Base-by-base conservation (phyloP, 2,797 vertebrate genomes). In the Atherinosoma microstoma region DNA sequence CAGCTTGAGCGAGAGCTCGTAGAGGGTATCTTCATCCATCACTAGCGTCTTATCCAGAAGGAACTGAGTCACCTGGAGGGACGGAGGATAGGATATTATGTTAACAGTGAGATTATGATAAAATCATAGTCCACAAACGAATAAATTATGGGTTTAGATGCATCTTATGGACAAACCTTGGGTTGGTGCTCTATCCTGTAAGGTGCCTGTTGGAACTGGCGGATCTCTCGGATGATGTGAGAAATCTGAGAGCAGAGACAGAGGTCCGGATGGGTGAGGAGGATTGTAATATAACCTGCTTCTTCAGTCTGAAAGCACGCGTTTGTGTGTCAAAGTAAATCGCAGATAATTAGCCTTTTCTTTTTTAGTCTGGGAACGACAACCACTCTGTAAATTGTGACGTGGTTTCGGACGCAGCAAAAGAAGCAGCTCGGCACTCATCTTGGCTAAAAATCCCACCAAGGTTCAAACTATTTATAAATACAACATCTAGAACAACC, bases 1-100 rank as follows among this genome's bases (percentile, higher is more conserved):
- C 42, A 98, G 95, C 88, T 96, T 98, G 68, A 99, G 94, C 0
- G 98, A 99, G 69, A 98, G 94, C 72, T 97, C 97, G 29, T 99
- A 99, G 40, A 99, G 92, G 0, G 97, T 97, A 60, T 99, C 98
- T 91, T 99, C 98, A 7, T 99, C 98, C 88, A 99, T 97, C 87
- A 99, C 96, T 30, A 96, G 92, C 0, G 94, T 95, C 92, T 97
- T 98, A 92, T 99, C 97, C 81, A 99, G 93, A 76, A 99, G 94
- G 91, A 97, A 99, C 76, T 98, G 97, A 74, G 96, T 98, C 79
- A 98, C 97, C 98, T 99, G 91, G 36, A 72, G 32, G 13, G 24
- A 68, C 36, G 22, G 1, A 36, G 10, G 36, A 64, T 2, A 3
- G 2, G 16, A 57, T 12, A 1, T 6, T 12, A 3, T 8, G 20